These are phyloP conservation scores for Bembecia ichneumoniformis DNA, from an alignment of 2,888 invertebrate genomes.

Conservation along the genomic window DNA sequence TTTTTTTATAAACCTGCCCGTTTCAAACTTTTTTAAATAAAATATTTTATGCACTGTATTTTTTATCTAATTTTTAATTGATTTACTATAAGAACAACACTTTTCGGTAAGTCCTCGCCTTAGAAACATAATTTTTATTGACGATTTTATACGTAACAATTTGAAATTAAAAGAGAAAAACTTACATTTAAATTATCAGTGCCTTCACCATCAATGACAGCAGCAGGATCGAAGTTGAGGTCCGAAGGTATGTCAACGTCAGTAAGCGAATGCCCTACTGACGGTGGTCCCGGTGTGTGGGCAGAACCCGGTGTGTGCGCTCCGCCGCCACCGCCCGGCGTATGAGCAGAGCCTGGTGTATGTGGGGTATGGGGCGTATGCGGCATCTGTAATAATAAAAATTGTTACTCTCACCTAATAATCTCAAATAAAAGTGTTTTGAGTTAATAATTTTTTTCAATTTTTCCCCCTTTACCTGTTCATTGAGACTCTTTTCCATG, in stretches of 20 bases:
- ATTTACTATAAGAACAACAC: too few species aligned
- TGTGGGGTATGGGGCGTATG: conserved; percentile 79
- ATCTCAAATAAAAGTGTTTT: too few species aligned
- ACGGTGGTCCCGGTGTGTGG: conserved; percentile 83
- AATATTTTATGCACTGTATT: too few species aligned
- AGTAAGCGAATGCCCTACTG: conserved; percentile 78
- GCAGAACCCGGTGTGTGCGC: conserved; percentile 81
- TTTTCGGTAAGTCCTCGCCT: too few species aligned
- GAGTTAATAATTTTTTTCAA: background rate
- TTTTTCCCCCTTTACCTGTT: conserved; percentile 77
- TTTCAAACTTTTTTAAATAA: too few species aligned
- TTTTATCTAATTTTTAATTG: too few species aligned
- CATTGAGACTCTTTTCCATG: conserved; percentile 92
- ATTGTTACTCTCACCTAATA: background rate
- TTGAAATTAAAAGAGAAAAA: conserved; percentile 17
- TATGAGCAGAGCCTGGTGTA: conserved; percentile 85
- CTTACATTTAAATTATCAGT: conserved; percentile 93
- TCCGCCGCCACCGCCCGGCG: conserved; percentile 79
- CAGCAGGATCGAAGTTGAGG: conserved; percentile 93
- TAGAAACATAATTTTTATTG: too few species aligned
- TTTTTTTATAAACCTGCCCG: too few species aligned
- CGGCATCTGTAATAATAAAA: conserved; percentile 74
- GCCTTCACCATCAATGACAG: conserved; percentile 93
- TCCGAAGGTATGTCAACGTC: conserved; percentile 89
- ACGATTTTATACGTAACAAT: too few species aligned